phyloP scores from a whole-genome alignment of 2,888 invertebrate species.

The Folsomia manolachei region DNA sequence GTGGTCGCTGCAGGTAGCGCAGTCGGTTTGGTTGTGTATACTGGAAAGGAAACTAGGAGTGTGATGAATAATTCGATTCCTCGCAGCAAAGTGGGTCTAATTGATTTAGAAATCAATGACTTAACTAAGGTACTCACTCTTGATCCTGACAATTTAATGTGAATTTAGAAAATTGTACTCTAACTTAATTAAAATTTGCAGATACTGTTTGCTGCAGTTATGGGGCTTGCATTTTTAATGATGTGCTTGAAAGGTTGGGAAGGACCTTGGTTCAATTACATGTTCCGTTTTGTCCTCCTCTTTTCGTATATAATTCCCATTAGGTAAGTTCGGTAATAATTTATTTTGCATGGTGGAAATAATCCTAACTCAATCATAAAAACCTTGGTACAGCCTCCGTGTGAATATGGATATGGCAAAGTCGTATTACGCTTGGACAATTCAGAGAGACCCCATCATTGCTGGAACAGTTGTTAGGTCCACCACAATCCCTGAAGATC shows the following conservation, averaged over 20 bases:
- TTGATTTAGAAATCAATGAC: slow-evolving; percentile 95
- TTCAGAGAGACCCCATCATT: slow-evolving; percentile 88
- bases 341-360: not conserved
- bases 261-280: slow-evolving; percentile 94
- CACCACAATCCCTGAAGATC: slow-evolving; percentile 97
- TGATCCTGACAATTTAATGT: not conserved
- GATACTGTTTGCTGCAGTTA: slow-evolving; percentile 65
- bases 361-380: too few relatives aligned
- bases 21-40: slow-evolving; percentile 92
- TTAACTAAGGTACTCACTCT: slow-evolving; percentile 87
- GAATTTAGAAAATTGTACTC: not conserved
- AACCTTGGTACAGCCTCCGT: slow-evolving; percentile 69
- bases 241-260: slow-evolving; percentile 94
- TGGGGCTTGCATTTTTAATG: slow-evolving; percentile 83
- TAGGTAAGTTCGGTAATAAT: slow-evolving; percentile 23
- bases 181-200: slow-evolving; percentile 16
- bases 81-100: slow-evolving; percentile 89
- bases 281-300: slow-evolving; percentile 92
- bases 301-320: slow-evolving; percentile 98
- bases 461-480: slow-evolving; percentile 91
- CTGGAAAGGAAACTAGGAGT: slow-evolving; percentile 91
- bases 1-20: slow-evolving; percentile 96
- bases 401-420: slow-evolving; percentile 99
- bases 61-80: slow-evolving; percentile 99
- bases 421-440: slow-evolving; percentile 94